Conservation (phyloP, 2,888 invertebrate species). For the Bedellia somnulentella region DNA sequence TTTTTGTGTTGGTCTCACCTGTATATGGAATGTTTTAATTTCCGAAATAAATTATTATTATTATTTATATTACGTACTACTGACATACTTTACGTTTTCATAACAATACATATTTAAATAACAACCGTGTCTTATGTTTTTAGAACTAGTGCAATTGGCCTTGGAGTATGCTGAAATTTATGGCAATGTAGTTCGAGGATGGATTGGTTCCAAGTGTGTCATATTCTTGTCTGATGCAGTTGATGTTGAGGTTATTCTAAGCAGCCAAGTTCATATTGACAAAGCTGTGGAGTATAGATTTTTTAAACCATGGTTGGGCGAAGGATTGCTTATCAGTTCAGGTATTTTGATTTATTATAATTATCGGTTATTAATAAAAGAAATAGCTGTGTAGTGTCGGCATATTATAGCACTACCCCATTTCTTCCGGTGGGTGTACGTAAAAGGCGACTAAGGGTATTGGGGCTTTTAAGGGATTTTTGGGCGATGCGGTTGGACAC, state of each 20-base stretch:
- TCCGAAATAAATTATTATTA: too few relatives aligned
- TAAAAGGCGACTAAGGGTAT: too few relatives aligned
- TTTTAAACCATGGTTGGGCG: slow-evolving; percentile 80
- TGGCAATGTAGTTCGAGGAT: slow-evolving; percentile 59
- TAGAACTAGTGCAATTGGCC: slow-evolving; percentile 61
- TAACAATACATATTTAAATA: too few relatives aligned
- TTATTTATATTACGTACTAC: too few relatives aligned
- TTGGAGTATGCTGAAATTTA: slow-evolving; percentile 50
- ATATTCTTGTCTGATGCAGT: slow-evolving; percentile 69
- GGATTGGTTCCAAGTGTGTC: slow-evolving; percentile 70
- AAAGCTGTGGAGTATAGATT: slow-evolving; percentile 74
- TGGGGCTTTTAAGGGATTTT: too few relatives aligned
- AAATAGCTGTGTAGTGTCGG: too few relatives aligned
- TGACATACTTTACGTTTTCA: too few relatives aligned
- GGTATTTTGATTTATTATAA: slow-evolving; percentile 27
- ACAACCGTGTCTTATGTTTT: slow-evolving; percentile 12
- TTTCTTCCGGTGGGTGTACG: too few relatives aligned
- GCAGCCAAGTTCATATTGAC: slow-evolving; percentile 74
- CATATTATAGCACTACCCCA: too few relatives aligned
- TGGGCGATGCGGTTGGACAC: too few relatives aligned
- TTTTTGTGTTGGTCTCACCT: too few relatives aligned
- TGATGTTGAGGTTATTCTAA: slow-evolving; percentile 73
- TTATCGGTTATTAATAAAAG: neutral
- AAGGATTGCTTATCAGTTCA: slow-evolving; percentile 75
- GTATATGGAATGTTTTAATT: too few relatives aligned